phyloP scores from a whole-genome alignment of 37 sponge, comb jelly and placozoan species.

The Diacarnus erythraeanus region DNA sequence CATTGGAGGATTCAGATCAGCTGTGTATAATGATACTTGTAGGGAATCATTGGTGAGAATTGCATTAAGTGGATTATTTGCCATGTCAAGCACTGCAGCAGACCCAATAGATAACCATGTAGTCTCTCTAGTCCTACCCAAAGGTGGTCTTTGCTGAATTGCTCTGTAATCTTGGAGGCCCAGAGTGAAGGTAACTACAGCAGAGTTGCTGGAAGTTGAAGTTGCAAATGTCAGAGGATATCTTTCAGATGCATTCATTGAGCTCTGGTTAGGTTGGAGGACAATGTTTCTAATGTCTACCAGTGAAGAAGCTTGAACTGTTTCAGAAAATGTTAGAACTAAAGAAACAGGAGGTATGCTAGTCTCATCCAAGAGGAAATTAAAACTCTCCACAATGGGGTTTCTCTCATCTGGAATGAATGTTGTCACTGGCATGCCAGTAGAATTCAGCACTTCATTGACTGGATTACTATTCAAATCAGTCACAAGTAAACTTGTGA shows the following conservation, averaged over 20 bases:
- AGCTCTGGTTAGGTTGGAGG: slow-evolving; percentile 30
- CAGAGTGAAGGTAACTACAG: slow-evolving; percentile 43
- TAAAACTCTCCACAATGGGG: slow-evolving; percentile 76
- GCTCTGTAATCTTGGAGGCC: slow-evolving; percentile 51
- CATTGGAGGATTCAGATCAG: slow-evolving; percentile 72
- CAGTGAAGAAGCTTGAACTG: slow-evolving; percentile 65
- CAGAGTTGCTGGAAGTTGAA: slow-evolving; percentile 39
- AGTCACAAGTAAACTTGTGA: slow-evolving; percentile 38
- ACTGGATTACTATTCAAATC: slow-evolving; percentile 68
- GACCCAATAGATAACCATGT: slow-evolving; percentile 64
- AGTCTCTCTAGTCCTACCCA: slow-evolving; percentile 41
- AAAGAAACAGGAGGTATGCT: slow-evolving; percentile 58
- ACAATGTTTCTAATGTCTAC: slow-evolving; percentile 28
- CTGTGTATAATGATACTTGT: slow-evolving; percentile 46
- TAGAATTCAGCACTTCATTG: background rate
- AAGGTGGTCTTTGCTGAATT: slow-evolving; percentile 66
- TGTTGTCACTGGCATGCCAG: slow-evolving; percentile 24
- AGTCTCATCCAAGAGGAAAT: slow-evolving; percentile 53
- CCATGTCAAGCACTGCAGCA: slow-evolving; percentile 63
- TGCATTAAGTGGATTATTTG: slow-evolving; percentile 48
- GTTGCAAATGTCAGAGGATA: slow-evolving; percentile 39
- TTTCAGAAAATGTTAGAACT: slow-evolving; percentile 78
- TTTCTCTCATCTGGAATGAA: slow-evolving; percentile 37
- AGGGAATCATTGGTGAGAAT: slow-evolving; percentile 24
- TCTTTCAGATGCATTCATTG: slow-evolving; percentile 14